Base-by-base conservation (phyloP, 2,888 invertebrate species). In the Tipula vernalis region DNA sequence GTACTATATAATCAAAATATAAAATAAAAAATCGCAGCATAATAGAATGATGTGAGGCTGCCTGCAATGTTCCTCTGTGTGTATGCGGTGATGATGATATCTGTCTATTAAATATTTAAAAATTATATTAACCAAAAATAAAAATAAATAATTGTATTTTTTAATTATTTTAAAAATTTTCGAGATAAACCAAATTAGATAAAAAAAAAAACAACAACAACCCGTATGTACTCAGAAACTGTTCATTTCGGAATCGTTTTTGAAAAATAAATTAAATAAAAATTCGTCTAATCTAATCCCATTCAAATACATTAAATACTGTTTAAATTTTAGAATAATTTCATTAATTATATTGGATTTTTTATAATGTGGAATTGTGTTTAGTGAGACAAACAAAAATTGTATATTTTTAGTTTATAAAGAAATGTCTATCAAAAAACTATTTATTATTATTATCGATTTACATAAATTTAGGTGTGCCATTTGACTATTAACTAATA, bases 381-480 rank as follows among this genome's bases (percentile, higher is more conserved):
- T 28, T 28, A 28, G 71, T 28, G 71, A 71, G 51, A 51, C 51
- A n/a, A 28, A 28, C 71, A 71, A 71, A 28, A 28, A 28, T 28
- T 51, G 3, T 51, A 51, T n/a, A 28, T 71, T 71, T 28, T 71
- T 51, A 15, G 18, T 10, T 71, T 71, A 8, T 71, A 28, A 28
- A n/a, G 51, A 71, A 71, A 71, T 28, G 71, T 71, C 71, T 71
- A 71, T 71, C 71, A 71, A 71, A 71, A 71, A 71, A 71, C 71
- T 71, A 71, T 71, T 71, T 71, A 71, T 71, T 71, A 71, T 71
- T 71, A 71, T 71, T 71, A 71, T 71, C 71, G 71, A 71, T 71
- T 71, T 28, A 71, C 71, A 71, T 71, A 71, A 28, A 71, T 71
- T 71, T 71, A 71, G 71, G 71, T 71, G 71, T 71, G 71, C 28